phyloP scores from a whole-genome alignment of 2,888 invertebrate species.

The Leptogaster cylindrica region DNA sequence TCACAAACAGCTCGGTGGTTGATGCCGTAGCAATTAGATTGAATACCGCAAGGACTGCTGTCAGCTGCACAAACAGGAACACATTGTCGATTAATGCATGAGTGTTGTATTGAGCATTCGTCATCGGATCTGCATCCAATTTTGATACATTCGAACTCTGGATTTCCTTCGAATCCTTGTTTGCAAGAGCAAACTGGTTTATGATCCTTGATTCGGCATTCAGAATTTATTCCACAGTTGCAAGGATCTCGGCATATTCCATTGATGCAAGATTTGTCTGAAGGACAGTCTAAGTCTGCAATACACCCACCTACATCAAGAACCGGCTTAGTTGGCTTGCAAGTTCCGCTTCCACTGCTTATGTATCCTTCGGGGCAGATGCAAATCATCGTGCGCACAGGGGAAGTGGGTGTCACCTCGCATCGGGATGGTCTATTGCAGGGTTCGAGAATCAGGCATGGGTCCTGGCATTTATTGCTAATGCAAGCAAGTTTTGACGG shows the following conservation, averaged over 20 bases:
- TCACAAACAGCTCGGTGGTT: slow-evolving; percentile 84
- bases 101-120: slow-evolving; percentile 82
- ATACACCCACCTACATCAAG: slow-evolving; percentile 72
- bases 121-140: slow-evolving; percentile 75
- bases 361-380: slow-evolving; percentile 88
- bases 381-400: slow-evolving; percentile 88
- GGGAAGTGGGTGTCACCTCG: slow-evolving; percentile 79
- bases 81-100: slow-evolving; percentile 83
- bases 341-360: slow-evolving; percentile 81
- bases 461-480: slow-evolving; percentile 81
- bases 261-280: slow-evolving; percentile 79
- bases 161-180: slow-evolving; percentile 83
- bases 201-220: slow-evolving; percentile 83
- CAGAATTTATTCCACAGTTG: slow-evolving; percentile 82
- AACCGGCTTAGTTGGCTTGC: slow-evolving; percentile 74
- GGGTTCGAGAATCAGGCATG: slow-evolving; percentile 78
- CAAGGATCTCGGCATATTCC: slow-evolving; percentile 85
- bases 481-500: slow-evolving; percentile 81
- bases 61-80: slow-evolving; percentile 79
- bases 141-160: slow-evolving; percentile 79
- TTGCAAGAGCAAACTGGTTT: slow-evolving; percentile 87
- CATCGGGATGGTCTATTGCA: slow-evolving; percentile 82
- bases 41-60: slow-evolving; percentile 74
- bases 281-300: slow-evolving; percentile 78
- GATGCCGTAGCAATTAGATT: slow-evolving; percentile 79